Conservation (phyloP, 2,113 vertebrate genomes). For the Phrynosoma platyrhinos region DNA sequence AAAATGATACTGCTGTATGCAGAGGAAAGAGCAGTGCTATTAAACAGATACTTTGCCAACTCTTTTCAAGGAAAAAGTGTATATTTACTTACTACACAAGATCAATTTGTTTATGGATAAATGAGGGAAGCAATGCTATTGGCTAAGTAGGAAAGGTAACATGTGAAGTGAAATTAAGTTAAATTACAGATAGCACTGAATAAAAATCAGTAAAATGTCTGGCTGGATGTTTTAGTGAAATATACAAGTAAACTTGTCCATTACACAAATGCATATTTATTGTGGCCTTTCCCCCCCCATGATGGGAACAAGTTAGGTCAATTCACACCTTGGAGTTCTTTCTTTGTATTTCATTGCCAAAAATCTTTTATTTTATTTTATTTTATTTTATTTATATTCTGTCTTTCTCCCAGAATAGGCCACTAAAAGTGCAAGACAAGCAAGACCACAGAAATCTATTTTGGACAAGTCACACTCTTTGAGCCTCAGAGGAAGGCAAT, state of each 20-base stretch:
- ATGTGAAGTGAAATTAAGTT: slow-evolving; percentile 20
- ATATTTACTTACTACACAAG: slow-evolving; percentile 7
- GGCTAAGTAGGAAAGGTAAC: not conserved
- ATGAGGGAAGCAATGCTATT: slow-evolving; percentile 4
- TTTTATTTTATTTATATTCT: too few species aligned
- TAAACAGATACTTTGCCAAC: fast-evolving
- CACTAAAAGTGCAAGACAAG: too few species aligned
- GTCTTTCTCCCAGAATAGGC: too few species aligned
- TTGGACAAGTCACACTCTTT: too few species aligned
- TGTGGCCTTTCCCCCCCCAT: not conserved
- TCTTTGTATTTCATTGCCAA: not conserved
- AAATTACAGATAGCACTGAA: slow-evolving; percentile 6
- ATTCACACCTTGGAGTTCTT: not conserved
- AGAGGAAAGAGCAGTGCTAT: not conserved
- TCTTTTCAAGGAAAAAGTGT: not conserved
- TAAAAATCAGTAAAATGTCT: not conserved
- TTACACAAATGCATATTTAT: not conserved
- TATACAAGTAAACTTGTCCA: not conserved
- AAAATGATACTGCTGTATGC: not conserved
- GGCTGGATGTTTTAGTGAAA: slow-evolving; percentile 23
- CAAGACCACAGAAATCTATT: too few species aligned
- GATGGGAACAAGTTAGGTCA: not conserved
- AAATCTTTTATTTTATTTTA: not conserved
- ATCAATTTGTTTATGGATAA: not conserved
- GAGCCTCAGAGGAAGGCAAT: too few species aligned